Conservation (phyloP, 2,888 invertebrate species). For the Clivina fossor region DNA sequence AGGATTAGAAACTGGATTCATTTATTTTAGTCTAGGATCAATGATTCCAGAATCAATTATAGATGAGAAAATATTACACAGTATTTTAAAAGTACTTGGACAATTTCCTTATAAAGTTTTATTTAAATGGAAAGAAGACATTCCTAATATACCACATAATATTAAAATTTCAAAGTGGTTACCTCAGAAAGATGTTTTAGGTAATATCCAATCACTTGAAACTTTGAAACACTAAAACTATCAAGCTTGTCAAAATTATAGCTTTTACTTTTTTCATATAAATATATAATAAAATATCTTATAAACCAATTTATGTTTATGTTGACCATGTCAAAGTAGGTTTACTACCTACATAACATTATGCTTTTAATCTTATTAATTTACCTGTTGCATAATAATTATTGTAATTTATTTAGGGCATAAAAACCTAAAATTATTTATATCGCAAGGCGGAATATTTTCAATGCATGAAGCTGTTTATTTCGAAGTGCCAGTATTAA, state of each 20-base stretch:
- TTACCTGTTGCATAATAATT: too few relatives aligned
- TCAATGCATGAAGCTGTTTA: slow-evolving; percentile 24
- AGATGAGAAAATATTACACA: slow-evolving; percentile 48
- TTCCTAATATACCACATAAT: slow-evolving; percentile 14
- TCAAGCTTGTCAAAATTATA: too few relatives aligned
- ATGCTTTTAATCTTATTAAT: too few relatives aligned
- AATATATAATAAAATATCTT: too few relatives aligned
- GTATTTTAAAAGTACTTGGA: slow-evolving; percentile 52
- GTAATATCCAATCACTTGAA: slow-evolving; percentile 5
- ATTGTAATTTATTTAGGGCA: too few relatives aligned
- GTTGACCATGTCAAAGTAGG: too few relatives aligned
- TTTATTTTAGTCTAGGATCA: slow-evolving; percentile 57
- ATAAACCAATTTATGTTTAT: too few relatives aligned
- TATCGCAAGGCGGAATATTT: slow-evolving; percentile 26
- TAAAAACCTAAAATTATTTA: slow-evolving; percentile 28
- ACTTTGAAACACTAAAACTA: too few relatives aligned
- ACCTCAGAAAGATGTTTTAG: slow-evolving; percentile 27
- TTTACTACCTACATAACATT: too few relatives aligned
- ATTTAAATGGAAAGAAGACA: slow-evolving; percentile 53
- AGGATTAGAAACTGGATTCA: slow-evolving; percentile 51
- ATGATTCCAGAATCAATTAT: slow-evolving; percentile 53
- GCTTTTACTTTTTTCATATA: too few relatives aligned
- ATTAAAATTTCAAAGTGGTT: slow-evolving; percentile 28
- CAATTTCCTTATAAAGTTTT: slow-evolving; percentile 52
- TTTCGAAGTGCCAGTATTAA: slow-evolving; percentile 20